Percentiles rank a stretch among this genome's conserved stretches.
phyloP scores from a whole-genome alignment of 1,140 invertebrate species.

The Musca domestica region DNA sequence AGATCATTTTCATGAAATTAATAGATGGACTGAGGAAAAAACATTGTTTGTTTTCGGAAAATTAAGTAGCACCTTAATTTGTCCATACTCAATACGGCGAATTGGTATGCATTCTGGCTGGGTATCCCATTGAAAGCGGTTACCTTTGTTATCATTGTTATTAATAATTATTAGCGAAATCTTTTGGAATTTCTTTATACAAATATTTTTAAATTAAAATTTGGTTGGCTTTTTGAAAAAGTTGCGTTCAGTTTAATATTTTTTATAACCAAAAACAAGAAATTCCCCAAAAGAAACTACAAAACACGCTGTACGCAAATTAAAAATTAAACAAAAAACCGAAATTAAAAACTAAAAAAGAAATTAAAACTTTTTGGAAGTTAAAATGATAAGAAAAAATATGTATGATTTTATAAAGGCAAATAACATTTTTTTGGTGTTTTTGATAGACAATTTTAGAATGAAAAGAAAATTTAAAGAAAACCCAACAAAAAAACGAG shows the following conservation, averaged over 20 bases:
- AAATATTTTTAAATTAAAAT: no score
- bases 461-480: background rate
- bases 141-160: no score
- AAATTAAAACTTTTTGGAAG: background rate
- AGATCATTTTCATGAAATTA: no score
- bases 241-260: background rate
- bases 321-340: background rate
- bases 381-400: background rate
- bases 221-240: background rate
- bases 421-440: background rate
- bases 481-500: background rate
- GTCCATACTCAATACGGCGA: no score
- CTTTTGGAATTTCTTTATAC: no score
- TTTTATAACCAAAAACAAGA: background rate
- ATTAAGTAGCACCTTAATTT: no score
- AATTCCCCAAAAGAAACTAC: background rate
- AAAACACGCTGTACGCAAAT: constrained; percentile 15
- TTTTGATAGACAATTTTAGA: background rate
- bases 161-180: no score
- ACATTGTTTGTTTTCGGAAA: no score
- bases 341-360: constrained; percentile 4
- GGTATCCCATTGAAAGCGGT: no score
- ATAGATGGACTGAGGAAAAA: no score
- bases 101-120: no score
- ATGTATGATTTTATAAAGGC: background rate